Conservation (phyloP, 2,113 vertebrate genomes). For the Petrocephalus microphthalmus region DNA sequence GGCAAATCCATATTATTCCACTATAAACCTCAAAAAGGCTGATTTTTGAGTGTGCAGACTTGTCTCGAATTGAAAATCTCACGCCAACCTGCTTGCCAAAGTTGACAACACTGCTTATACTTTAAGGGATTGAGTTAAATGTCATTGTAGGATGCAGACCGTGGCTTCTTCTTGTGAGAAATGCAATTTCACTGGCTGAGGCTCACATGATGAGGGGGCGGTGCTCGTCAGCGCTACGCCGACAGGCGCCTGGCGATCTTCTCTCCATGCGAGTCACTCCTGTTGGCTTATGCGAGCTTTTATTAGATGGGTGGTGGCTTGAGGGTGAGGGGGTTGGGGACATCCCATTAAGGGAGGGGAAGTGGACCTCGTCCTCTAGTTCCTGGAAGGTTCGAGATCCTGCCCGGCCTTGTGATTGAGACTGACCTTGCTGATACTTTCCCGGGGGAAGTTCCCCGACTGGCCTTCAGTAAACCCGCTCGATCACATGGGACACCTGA, state of each 20-base stretch:
- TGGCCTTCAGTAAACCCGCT: background rate
- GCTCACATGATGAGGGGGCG: background rate
- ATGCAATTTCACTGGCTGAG: constrained; percentile 42
- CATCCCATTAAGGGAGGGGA: background rate
- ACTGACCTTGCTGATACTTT: constrained; percentile 12
- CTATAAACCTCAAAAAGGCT: too few relatives aligned
- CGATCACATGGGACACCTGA: background rate
- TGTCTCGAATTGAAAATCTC: too few relatives aligned
- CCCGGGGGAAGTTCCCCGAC: background rate
- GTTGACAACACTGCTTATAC: too few relatives aligned
- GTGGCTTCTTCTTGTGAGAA: constrained; percentile 42
- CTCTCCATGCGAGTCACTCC: constrained; percentile 35
- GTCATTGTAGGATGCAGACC: background rate
- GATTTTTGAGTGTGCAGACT: too few relatives aligned
- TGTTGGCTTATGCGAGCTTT: constrained; percentile 26
- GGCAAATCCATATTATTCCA: too few relatives aligned
- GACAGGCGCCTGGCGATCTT: constrained; percentile 51
- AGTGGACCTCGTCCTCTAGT: constrained; percentile 17
- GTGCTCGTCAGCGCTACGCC: constrained; percentile 41
- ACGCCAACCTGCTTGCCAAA: too few relatives aligned
- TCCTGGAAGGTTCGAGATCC: background rate
- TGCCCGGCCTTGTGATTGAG: constrained; percentile 1
- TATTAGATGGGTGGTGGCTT: constrained; percentile 18
- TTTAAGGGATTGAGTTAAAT: background rate
- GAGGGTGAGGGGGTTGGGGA: background rate